phyloP scores from a whole-genome alignment of 2,888 invertebrate species.

The Tipula confusa region DNA sequence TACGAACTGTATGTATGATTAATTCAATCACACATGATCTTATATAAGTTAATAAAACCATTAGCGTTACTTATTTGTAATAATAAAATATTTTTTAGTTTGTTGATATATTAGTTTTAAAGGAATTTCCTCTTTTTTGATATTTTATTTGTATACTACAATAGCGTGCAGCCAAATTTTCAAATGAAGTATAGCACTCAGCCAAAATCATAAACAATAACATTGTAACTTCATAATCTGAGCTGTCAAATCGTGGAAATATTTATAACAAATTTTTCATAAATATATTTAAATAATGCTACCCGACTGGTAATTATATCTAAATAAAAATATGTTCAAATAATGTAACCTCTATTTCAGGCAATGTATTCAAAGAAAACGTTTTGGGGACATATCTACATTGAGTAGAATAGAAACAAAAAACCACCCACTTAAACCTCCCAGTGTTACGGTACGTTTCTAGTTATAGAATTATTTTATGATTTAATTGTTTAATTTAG shows the following conservation, averaged over 20 bases:
- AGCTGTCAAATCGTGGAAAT: background rate
- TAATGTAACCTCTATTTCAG: background rate
- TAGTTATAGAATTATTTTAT: background rate
- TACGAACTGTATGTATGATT: no score
- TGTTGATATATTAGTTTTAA: no score
- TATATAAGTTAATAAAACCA: no score
- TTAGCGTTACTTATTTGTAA: no score
- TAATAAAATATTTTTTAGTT: no score
- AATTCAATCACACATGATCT: no score
- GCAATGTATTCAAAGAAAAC: background rate
- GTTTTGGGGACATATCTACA: background rate
- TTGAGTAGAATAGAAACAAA: slow-evolving; percentile 40
- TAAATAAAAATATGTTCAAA: background rate
- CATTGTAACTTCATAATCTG: background rate
- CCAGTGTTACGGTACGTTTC: slow-evolving; percentile 48
- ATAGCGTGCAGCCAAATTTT: background rate
- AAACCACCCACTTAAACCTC: slow-evolving; percentile 59
- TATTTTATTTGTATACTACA: no score
- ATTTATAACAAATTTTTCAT: background rate
- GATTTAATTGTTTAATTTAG: slow-evolving; percentile 29
- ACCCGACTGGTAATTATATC: background rate
- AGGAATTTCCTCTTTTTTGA: no score
- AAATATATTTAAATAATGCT: background rate
- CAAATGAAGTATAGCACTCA: background rate
- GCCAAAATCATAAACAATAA: background rate